Percentiles rank a stretch among this genome's conserved stretches.
These are phyloP conservation scores for Alouatta palliata DNA, from an alignment of 2,113 vertebrate genomes.

Conservation along the genomic window DNA sequence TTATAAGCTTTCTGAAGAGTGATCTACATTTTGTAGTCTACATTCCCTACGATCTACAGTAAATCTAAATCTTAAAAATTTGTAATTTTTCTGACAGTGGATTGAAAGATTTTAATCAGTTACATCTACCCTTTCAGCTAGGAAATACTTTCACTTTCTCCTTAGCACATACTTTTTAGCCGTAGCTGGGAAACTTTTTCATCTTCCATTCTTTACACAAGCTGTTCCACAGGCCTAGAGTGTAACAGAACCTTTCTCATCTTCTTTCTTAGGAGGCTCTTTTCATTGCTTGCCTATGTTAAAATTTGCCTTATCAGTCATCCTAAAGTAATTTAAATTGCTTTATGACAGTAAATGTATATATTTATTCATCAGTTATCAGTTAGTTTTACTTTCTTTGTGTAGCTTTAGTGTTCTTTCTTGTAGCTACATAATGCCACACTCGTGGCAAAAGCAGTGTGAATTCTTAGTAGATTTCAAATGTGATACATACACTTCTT, in stretches of 20 bases:
- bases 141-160: slow-evolving; percentile 33
- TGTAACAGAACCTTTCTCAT: background rate
- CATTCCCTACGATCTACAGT: background rate
- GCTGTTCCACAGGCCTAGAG: background rate
- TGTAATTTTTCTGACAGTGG: background rate
- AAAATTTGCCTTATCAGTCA: slow-evolving; percentile 19
- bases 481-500: background rate
- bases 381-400: slow-evolving; percentile 18
- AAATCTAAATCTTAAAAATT: slow-evolving; percentile 5
- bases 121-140: slow-evolving; percentile 10
- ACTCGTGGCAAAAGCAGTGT: background rate
- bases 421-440: background rate
- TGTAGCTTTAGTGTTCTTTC: background rate
- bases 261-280: background rate
- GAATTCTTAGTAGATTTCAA: slow-evolving; percentile 52
- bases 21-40: slow-evolving; percentile 23
- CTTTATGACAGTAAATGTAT: slow-evolving; percentile 13
- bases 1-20: slow-evolving; percentile 14
- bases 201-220: background rate
- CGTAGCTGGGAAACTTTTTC: background rate
- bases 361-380: background rate
- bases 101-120: slow-evolving; percentile 30
- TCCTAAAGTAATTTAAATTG: slow-evolving; percentile 52
- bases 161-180: slow-evolving; percentile 7
- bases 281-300: slow-evolving; percentile 28